Evolutionary conservation across 2,888 invertebrate species (phyloP).

Genomic region (Copidosoma aretas): DNA sequence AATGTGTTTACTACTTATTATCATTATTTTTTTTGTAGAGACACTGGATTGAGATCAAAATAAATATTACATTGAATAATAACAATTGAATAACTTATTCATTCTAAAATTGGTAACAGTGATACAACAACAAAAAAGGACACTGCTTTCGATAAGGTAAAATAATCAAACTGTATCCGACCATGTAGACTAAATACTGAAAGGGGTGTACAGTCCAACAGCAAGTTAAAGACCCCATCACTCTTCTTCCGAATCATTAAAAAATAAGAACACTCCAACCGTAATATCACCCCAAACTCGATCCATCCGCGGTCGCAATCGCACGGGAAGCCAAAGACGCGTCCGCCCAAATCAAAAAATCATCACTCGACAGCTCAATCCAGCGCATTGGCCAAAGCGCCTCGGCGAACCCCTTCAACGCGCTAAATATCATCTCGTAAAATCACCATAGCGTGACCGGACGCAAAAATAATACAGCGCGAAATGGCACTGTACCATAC

Average conservation of each 20-base stretch:
- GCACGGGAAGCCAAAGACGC: no score
- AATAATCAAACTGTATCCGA: no score
- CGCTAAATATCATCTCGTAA: conserved; percentile 1
- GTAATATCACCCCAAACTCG: neutral
- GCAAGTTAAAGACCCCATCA: conserved; percentile 15
- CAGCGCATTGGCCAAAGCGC: neutral
- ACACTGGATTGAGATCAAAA: no score
- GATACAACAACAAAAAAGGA: no score
- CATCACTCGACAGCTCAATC: neutral
- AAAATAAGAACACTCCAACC: conserved; percentile 13
- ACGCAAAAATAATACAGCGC: conserved; percentile 9
- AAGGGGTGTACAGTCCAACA: no score
- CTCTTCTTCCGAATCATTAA: neutral
- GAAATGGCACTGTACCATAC: neutral
- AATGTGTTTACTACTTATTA: no score
- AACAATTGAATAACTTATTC: no score
- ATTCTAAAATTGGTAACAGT: no score
- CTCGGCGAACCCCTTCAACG: neutral
- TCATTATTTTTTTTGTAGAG: no score
- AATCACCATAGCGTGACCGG: conserved; percentile 31
- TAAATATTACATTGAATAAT: no score
- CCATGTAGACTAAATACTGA: no score
- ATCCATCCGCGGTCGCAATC: conserved; percentile 13
- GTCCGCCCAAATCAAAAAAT: conserved; percentile 28
- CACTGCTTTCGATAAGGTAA: no score